These are phyloP conservation scores for Lysandra bellargus DNA, from an alignment of 2,888 invertebrate genomes.

Conservation along the genomic window DNA sequence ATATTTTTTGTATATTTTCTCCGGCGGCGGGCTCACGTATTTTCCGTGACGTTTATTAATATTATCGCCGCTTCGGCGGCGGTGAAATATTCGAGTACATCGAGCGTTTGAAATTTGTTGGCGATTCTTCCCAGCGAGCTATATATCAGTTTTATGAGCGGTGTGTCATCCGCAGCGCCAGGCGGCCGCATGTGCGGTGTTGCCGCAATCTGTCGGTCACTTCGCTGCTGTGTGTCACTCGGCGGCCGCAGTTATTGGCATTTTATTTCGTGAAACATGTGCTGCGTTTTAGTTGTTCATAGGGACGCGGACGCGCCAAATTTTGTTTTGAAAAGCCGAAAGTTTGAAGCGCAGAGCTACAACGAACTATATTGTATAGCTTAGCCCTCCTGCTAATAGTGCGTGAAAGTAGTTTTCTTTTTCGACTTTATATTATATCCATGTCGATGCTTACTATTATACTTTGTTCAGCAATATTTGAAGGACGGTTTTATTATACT, in stretches of 20 bases:
- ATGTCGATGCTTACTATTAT: too few species aligned
- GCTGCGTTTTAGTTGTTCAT: background rate
- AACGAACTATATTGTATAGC: too few species aligned
- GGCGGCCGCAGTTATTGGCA: background rate
- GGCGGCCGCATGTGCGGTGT: slow-evolving; percentile 6
- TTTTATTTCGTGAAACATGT: background rate
- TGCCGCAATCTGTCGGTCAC: background rate
- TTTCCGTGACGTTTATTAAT: slow-evolving; percentile 18
- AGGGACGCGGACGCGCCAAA: background rate
- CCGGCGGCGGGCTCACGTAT: background rate
- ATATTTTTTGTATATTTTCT: background rate
- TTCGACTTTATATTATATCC: too few species aligned
- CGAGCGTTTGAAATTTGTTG: background rate
- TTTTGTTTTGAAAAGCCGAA: background rate
- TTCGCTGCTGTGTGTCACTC: background rate
- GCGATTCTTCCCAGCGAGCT: background rate
- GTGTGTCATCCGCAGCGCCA: background rate
- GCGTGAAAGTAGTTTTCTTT: too few species aligned
- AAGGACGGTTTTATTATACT: too few species aligned
- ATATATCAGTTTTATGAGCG: slow-evolving; percentile 16
- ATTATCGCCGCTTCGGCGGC: background rate
- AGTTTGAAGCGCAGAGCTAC: background rate
- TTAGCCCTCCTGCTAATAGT: too few species aligned
- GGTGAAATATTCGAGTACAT: background rate
- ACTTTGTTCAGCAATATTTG: too few species aligned